phyloP scores from a whole-genome alignment of 2,797 vertebrate genomes.

The Furcifer pardalis region DNA sequence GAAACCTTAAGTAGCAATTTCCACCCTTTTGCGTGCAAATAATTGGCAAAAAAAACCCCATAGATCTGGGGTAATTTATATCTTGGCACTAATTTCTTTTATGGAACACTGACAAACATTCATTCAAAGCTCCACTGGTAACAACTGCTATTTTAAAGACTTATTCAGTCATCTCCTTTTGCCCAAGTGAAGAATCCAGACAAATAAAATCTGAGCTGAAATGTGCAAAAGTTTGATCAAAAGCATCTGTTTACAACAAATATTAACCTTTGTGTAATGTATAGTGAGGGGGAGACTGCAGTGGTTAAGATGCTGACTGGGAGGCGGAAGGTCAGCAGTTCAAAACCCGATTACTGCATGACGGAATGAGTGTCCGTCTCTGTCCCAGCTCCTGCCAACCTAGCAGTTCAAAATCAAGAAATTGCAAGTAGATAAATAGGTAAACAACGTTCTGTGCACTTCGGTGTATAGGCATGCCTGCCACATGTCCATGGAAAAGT shows the following conservation, averaged over 20 bases:
- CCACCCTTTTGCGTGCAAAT: background rate
- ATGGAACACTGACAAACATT: background rate
- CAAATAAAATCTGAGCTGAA: background rate
- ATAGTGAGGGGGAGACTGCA: no score
- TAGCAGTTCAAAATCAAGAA: no score
- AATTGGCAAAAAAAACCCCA: background rate
- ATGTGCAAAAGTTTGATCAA: conserved; percentile 35
- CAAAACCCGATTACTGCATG: no score
- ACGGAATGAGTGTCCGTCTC: no score
- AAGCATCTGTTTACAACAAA: background rate
- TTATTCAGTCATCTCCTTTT: background rate
- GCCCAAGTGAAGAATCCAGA: conserved; percentile 17
- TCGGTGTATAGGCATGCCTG: no score
- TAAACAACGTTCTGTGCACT: no score
- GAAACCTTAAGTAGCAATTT: conserved; percentile 26
- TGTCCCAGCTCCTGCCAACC: no score
- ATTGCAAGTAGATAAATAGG: no score
- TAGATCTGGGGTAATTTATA: background rate
- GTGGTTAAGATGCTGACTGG: no score
- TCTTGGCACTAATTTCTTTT: conserved; percentile 3
- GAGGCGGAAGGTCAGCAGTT: no score
- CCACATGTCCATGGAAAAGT: no score
- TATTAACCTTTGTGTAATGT: background rate
- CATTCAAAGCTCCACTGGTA: background rate
- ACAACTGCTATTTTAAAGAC: conserved; percentile 24